Evolutionary conservation across 2,888 invertebrate genomes (phyloP).

Genomic region (Lepeophtheirus nordmannii): DNA sequence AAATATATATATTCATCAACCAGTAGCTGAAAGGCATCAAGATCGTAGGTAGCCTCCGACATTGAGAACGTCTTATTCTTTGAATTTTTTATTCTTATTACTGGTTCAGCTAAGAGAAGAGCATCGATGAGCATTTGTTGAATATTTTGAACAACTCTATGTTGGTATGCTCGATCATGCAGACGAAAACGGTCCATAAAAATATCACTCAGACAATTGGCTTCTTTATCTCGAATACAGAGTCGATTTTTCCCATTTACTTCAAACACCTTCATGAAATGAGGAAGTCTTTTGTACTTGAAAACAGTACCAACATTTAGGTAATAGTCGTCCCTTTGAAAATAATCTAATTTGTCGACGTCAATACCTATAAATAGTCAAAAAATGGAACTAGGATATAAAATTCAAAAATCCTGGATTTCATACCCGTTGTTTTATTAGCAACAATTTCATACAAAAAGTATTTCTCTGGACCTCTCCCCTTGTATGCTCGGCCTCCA

Average conservation of each 20-base stretch:
- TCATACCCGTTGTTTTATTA: conserved; percentile 18
- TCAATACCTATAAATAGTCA: conserved; percentile 39
- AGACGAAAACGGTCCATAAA: conserved; percentile 38
- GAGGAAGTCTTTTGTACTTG: conserved; percentile 34
- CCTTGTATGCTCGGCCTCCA: conserved; percentile 25
- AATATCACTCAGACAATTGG: conserved; percentile 37
- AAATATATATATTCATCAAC: conserved; percentile 31
- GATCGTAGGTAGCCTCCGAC: conserved; percentile 30
- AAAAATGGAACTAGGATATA: not conserved
- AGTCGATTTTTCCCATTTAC: conserved; percentile 29
- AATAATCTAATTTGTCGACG: conserved; percentile 53
- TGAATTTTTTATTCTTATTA: conserved; percentile 26
- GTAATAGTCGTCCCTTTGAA: conserved; percentile 43
- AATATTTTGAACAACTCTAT: conserved; percentile 35
- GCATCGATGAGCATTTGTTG: conserved; percentile 37
- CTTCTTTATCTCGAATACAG: conserved; percentile 40
- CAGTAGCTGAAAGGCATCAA: conserved; percentile 29
- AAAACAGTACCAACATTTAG: conserved; percentile 38
- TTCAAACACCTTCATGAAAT: conserved; percentile 26
- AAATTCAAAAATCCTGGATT: not conserved
- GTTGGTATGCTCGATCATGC: conserved; percentile 40
- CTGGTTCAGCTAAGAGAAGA: conserved; percentile 27
- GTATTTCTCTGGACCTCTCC: conserved; percentile 34
- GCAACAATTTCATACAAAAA: conserved; percentile 40
- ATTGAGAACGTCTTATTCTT: conserved; percentile 26